Conservation (phyloP, 2,888 invertebrate genomes). For the Argyresthia goedartella region DNA sequence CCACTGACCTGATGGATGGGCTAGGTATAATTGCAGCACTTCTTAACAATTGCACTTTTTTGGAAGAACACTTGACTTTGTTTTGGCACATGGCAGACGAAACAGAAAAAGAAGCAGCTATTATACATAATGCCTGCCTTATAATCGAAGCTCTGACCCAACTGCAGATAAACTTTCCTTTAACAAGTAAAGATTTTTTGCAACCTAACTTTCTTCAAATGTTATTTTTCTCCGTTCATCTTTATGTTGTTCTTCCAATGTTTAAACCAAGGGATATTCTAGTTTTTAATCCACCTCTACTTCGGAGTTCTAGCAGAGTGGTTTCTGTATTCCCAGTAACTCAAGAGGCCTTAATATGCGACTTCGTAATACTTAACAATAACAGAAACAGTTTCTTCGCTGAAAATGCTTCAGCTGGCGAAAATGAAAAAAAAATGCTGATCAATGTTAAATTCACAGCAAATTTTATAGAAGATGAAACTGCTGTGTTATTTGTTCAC, state of each 20-base stretch:
- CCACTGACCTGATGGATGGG: slow-evolving; percentile 65
- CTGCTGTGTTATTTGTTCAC: slow-evolving; percentile 43
- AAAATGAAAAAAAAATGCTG: slow-evolving; percentile 46
- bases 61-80: slow-evolving; percentile 47
- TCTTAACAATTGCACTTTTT: slow-evolving; percentile 70
- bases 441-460: slow-evolving; percentile 47
- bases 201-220: slow-evolving; percentile 69
- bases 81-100: slow-evolving; percentile 51
- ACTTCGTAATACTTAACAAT: slow-evolving; percentile 39
- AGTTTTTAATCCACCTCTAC: slow-evolving; percentile 52
- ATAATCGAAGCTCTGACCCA: slow-evolving; percentile 65
- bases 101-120: slow-evolving; percentile 33
- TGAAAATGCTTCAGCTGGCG: slow-evolving; percentile 38
- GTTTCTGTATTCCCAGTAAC: slow-evolving; percentile 45
- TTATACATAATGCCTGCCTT: slow-evolving; percentile 70
- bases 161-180: slow-evolving; percentile 66
- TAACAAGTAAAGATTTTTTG: slow-evolving; percentile 63
- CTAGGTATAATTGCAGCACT: slow-evolving; percentile 67
- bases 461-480: slow-evolving; percentile 41
- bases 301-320: slow-evolving; percentile 43
- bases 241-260: slow-evolving; percentile 69
- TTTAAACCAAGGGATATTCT: slow-evolving; percentile 53
- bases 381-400: slow-evolving; percentile 38
- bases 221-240: slow-evolving; percentile 67
- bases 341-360: slow-evolving; percentile 48